Evolutionary conservation across 2,888 invertebrate species (phyloP).

Genomic region (Agrochola lychnidis): DNA sequence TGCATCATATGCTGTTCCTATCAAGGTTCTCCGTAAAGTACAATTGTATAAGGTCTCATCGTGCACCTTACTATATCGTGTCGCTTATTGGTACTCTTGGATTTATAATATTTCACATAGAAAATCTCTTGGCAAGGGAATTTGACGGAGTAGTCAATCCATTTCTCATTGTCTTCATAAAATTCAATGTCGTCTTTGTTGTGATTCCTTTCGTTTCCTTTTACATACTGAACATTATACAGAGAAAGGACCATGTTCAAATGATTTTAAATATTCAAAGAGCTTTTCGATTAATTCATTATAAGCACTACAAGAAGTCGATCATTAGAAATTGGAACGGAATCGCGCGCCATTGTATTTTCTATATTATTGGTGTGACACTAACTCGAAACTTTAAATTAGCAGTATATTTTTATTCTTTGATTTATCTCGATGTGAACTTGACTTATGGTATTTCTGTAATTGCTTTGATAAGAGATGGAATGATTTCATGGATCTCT

Average conservation of each 20-base stretch:
- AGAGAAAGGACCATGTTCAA: conserved; percentile 7
- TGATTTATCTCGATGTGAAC: conserved; percentile 11
- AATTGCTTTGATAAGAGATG: conserved; percentile 4
- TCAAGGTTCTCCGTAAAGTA: neutral
- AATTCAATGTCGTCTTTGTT: neutral
- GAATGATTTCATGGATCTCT: conserved; percentile 7
- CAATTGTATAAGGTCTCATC: conserved; percentile 1
- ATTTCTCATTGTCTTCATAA: conserved; percentile 6
- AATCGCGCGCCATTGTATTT: neutral
- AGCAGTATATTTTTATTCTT: conserved; percentile 4
- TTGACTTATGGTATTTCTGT: conserved; percentile 1
- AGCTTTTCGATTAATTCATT: conserved; percentile 3
- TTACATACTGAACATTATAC: conserved; percentile 4
- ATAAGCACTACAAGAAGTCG: conserved; percentile 12
- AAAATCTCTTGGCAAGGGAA: conserved; percentile 2
- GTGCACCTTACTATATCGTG: conserved; percentile 4
- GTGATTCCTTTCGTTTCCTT: conserved; percentile 6
- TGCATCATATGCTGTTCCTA: neutral
- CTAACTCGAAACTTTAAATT: neutral
- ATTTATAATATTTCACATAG: conserved; percentile 3
- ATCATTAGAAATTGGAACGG: neutral
- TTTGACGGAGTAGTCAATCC: neutral
- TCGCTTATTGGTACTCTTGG: conserved; percentile 8
- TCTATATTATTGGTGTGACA: neutral
- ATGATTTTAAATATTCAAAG: conserved; percentile 14